Conservation (phyloP, 2,113 vertebrate genomes). For the Austrofundulus limnaeus region DNA sequence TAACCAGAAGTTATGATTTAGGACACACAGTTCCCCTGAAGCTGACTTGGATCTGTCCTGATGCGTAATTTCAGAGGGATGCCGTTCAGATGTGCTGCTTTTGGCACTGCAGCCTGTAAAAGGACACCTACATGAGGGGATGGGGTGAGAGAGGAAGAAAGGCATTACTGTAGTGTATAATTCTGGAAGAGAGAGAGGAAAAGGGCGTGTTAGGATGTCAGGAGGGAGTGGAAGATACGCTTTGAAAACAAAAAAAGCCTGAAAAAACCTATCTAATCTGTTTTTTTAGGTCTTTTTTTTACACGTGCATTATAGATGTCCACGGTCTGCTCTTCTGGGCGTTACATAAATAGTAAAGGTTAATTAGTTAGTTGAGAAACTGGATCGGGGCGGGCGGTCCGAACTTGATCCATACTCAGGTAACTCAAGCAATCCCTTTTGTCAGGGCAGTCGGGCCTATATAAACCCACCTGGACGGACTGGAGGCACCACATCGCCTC, state of each 20-base stretch:
- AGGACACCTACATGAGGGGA: constrained; percentile 40
- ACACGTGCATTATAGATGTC: constrained; percentile 64
- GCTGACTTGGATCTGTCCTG: too few species aligned
- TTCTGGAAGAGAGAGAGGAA: constrained; percentile 43
- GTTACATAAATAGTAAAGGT: constrained; percentile 94
- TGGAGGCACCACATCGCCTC: constrained; percentile 74
- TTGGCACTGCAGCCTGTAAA: constrained; percentile 44
- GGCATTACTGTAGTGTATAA: constrained; percentile 41
- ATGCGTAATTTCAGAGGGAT: too few species aligned
- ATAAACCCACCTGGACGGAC: constrained; percentile 83
- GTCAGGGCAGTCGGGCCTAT: constrained; percentile 89
- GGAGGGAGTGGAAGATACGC: constrained; percentile 32
- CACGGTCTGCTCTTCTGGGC: constrained; percentile 52
- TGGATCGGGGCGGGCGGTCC: constrained; percentile 84
- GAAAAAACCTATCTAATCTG: constrained; percentile 27
- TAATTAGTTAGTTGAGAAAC: constrained; percentile 93
- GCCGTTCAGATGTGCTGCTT: not conserved
- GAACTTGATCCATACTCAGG: constrained; percentile 91
- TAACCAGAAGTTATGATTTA: too few species aligned
- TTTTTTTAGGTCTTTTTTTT: constrained; percentile 61
- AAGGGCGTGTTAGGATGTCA: constrained; percentile 9
- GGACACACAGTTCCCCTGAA: too few species aligned
- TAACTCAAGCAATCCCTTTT: constrained; percentile 90
- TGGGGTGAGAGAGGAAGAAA: constrained; percentile 19
- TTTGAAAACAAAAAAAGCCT: constrained; percentile 15